Conservation (phyloP, 2,113 vertebrate genomes). For the Brachyhypopomus occidentalis region DNA sequence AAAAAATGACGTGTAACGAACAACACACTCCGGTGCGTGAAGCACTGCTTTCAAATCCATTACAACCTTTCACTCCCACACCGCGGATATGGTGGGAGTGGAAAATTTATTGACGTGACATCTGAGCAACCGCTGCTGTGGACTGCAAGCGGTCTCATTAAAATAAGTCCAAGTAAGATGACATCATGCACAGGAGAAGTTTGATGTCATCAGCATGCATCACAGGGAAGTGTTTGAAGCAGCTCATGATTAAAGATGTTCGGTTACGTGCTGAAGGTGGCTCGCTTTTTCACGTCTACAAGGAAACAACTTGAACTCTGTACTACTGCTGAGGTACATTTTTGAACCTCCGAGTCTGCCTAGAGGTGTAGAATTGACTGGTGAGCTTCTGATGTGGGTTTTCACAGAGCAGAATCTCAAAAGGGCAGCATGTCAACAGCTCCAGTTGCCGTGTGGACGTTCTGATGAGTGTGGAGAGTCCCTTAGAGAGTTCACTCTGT, state of each 20-base stretch:
- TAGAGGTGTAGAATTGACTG: not conserved
- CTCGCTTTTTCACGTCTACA: not conserved
- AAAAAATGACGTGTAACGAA: not conserved
- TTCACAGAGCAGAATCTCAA: not conserved
- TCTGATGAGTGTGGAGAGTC: not conserved
- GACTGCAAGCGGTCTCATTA: not conserved
- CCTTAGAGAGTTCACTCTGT: not conserved
- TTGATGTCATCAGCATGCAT: not conserved
- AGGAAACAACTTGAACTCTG: no score
- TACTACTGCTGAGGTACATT: not conserved
- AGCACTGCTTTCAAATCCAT: constrained; percentile 13
- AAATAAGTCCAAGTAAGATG: constrained; percentile 7
- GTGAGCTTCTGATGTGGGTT: not conserved
- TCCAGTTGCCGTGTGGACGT: not conserved
- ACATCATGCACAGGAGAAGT: constrained; percentile 2
- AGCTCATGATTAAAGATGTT: not conserved
- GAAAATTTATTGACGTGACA: constrained; percentile 11
- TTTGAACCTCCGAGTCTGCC: not conserved
- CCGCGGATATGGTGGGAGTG: not conserved
- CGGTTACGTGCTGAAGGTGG: not conserved
- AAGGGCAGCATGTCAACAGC: not conserved
- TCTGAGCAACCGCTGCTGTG: not conserved
- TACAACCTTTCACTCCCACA: constrained; percentile 2
- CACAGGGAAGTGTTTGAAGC: not conserved
- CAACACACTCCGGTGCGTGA: not conserved